A percentile compares a stretch with the other conserved stretches of the same genome.
These are phyloP conservation scores for Heptranchias perlo DNA, from an alignment of 2,113 vertebrate genomes.

Conservation along the genomic window DNA sequence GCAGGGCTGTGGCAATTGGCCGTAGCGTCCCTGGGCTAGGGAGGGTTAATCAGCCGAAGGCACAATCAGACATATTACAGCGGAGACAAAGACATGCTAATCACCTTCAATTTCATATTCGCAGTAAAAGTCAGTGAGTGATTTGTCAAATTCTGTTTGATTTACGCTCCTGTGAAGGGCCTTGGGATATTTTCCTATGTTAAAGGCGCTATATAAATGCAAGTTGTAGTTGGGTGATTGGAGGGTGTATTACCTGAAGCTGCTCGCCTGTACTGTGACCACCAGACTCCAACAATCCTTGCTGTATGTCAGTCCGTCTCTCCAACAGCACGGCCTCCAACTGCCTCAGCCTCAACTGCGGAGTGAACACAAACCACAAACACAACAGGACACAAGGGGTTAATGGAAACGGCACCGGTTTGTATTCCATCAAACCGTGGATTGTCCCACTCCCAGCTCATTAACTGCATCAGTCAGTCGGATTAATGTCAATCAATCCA, in stretches of 20 bases:
- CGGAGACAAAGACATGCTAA: no score
- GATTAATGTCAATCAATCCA: not conserved
- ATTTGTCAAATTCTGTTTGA: not conserved
- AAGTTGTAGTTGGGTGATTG: not conserved
- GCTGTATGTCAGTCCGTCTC: slow-evolving; percentile 59
- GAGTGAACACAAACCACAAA: not conserved
- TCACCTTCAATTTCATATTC: no score
- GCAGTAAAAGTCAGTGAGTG: not conserved
- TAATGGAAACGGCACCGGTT: not conserved
- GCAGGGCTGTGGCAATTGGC: no score
- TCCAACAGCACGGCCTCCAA: slow-evolving; percentile 69
- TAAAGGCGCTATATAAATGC: not conserved
- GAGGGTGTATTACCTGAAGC: slow-evolving; percentile 64
- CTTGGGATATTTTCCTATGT: not conserved
- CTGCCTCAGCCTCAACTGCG: slow-evolving; percentile 50
- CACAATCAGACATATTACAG: no score
- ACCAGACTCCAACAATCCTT: slow-evolving; percentile 51
- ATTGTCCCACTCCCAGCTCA: not conserved
- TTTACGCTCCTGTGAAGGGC: not conserved
- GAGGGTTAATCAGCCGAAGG: no score
- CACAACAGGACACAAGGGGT: not conserved
- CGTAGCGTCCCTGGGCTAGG: no score
- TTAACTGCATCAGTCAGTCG: not conserved
- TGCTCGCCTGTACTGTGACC: slow-evolving; percentile 51
- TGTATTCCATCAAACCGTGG: not conserved